Evolutionary conservation across 2,888 invertebrate species (phyloP), one percentile per base, ranked within the genome.

Genomic region (Aphidius colemani): DNA sequence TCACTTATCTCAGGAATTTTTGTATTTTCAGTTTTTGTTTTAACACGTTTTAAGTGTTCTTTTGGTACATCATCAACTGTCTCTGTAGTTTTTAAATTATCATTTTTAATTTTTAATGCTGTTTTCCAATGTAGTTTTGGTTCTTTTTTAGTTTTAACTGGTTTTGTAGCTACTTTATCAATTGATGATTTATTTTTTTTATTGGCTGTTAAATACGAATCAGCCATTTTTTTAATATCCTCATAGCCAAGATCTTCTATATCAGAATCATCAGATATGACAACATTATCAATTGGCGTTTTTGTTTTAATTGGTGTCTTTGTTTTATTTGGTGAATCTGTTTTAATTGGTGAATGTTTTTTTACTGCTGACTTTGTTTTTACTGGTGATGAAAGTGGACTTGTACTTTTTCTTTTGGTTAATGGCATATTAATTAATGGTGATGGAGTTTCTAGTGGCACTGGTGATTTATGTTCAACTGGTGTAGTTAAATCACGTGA

Each of bases 201-300:
- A 11, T 6, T 48, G 0, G 5, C 4, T n/a, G 65, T 64, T 53
- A 69, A 51, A 8, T 64, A 57, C 13, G 60, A 50, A 30, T 68
- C 66, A 2, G 66, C 66, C 44, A 70, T 66, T 9, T 56, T 61
- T 49, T 64, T 69, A 8, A 71, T 48, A 11, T 67, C 63, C 48
- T 66, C 65, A 62, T 62, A 69, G 60, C 58, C 65, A 10, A 64
- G 51, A 45, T 66, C 65, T 7, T 70, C 68, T 4, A 66, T 63
- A 8, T 67, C 67, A 18, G 66, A 67, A 59, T 64, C 69, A 30
- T 57, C 59, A 4, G 44, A 9, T 30, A 18, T 45, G 56, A 53
- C 10, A 65, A 41, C 1, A 48, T 46, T 43, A 50, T 18, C 13
- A 18, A 18, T 18, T 18, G 13, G 13, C 2, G 13, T 2, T 2